Conservation (phyloP, 2,797 vertebrate species). For the Syngnathus rostellatus region DNA sequence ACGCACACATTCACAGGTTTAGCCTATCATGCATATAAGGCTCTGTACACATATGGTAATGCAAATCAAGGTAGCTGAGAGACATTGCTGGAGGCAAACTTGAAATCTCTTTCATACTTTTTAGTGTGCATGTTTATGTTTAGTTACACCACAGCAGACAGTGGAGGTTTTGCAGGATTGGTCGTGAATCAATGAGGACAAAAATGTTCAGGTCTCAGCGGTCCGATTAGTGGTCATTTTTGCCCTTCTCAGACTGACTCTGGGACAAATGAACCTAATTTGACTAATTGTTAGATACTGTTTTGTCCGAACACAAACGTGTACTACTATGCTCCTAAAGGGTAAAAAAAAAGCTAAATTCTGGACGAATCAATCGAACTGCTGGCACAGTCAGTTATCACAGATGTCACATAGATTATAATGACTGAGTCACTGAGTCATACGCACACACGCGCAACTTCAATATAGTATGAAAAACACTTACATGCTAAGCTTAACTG, state of each 20-base stretch:
- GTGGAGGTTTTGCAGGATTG: background rate
- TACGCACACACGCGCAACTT: no score
- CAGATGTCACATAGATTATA: no score
- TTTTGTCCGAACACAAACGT: background rate
- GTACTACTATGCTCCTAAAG: background rate
- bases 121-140: conserved; percentile 3
- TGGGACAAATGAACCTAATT: background rate
- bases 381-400: no score
- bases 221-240: conserved; percentile 2
- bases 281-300: no score
- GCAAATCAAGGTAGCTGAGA: conserved; percentile 20
- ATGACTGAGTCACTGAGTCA: no score
- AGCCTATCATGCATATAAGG: conserved; percentile 15
- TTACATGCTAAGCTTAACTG: conserved; percentile 8
- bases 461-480: background rate
- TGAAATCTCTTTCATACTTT: conserved; percentile 20
- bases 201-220: no score
- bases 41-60: conserved; percentile 11
- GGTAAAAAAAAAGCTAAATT: background rate
- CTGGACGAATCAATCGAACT: background rate
- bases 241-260: background rate
- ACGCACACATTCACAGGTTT: conserved; percentile 29
- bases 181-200: background rate
- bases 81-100: conserved; percentile 11
- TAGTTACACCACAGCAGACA: background rate